A percentile compares a stretch with the other conserved stretches of the same genome.
phyloP scores from a whole-genome alignment of 2,113 vertebrate genomes.

The Cettia cetti region DNA sequence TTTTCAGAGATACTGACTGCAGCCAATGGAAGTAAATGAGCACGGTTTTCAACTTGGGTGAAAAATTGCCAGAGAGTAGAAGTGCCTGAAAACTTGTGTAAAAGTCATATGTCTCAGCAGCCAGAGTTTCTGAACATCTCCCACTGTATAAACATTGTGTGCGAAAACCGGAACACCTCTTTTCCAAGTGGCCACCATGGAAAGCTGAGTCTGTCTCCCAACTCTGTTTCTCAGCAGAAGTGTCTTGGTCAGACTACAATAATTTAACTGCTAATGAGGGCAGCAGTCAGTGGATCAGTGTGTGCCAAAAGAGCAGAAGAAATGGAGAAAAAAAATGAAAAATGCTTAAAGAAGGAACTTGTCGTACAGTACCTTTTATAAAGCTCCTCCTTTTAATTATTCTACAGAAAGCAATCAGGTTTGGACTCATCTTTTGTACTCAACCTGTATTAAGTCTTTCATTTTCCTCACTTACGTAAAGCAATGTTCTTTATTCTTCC shows the following conservation, averaged over 20 bases:
- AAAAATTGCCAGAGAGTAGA: not conserved
- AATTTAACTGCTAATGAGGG: slow-evolving; percentile 1
- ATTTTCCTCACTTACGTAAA: slow-evolving; percentile 52
- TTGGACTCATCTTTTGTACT: slow-evolving; percentile 45
- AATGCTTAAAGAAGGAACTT: slow-evolving; percentile 17
- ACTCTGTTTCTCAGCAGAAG: not conserved
- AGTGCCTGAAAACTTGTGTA: not conserved
- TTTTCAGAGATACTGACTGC: not conserved
- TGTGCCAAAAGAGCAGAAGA: not conserved
- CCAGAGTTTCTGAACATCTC: not conserved
- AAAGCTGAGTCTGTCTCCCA: not conserved
- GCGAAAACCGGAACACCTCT: not conserved
- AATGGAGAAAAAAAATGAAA: slow-evolving; percentile 1
- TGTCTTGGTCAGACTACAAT: not conserved
- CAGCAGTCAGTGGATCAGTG: not conserved
- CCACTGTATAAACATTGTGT: not conserved
- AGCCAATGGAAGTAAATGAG: not conserved
- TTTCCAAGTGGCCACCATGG: not conserved
- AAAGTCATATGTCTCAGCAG: not conserved
- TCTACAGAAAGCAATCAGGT: slow-evolving; percentile 36
- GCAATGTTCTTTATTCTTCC: slow-evolving; percentile 46
- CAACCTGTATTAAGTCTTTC: slow-evolving; percentile 54
- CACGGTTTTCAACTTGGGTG: not conserved
- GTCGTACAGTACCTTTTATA: not conserved
- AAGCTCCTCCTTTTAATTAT: slow-evolving; percentile 46